Evolutionary conservation across 2,888 invertebrate species (phyloP), one percentile per base, ranked within the genome.

Genomic region (Hipparchia sbordonii): DNA sequence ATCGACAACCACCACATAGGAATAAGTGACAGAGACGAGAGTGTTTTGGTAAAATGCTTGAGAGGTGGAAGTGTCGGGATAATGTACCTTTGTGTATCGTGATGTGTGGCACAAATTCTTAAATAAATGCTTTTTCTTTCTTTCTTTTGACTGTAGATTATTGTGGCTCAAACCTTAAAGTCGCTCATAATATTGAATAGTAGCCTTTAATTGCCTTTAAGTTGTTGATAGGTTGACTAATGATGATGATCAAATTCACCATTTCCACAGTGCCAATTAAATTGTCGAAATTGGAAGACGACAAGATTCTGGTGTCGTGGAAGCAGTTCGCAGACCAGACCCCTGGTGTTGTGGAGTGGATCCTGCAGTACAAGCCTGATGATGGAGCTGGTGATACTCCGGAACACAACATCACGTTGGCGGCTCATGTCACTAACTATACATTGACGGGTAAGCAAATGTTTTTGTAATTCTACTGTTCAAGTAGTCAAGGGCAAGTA

Each of bases 291-390:
- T 63, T 84, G 0, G 80, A 79, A 3, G 83, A 87, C 7, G 85
- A 84, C 33, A 73, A 78, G 0, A 82, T 93, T 54, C 63, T 85
- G 59, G 87, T 94, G 0, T 86, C 89, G 0, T 94, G 94, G 94
- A 77, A 79, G 60, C 82, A 86, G 75, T 91, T 90, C 79, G 84
- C 86, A 2, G 78, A 78, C 2, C 79, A 84, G 67, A 84, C 78
- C 7, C 85, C 86, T 5, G 88, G 84, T 0, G 88, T 92, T 66
- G 79, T 81, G 80, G 79, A 90, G 80, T 94, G 94, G 94, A 83
- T 89, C 54, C 77, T 94, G 72, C 92, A 94, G 84, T 84, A 84
- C 76, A 84, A 81, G 62, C 68, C 74, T 0, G 83, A 83, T 67
- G 84, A 85, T 73, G 79, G 79, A 45, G 76, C 68, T 7, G 54